phyloP scores from a whole-genome alignment of 1,140 invertebrate species.

The Phymorhynchus buccinoides region DNA sequence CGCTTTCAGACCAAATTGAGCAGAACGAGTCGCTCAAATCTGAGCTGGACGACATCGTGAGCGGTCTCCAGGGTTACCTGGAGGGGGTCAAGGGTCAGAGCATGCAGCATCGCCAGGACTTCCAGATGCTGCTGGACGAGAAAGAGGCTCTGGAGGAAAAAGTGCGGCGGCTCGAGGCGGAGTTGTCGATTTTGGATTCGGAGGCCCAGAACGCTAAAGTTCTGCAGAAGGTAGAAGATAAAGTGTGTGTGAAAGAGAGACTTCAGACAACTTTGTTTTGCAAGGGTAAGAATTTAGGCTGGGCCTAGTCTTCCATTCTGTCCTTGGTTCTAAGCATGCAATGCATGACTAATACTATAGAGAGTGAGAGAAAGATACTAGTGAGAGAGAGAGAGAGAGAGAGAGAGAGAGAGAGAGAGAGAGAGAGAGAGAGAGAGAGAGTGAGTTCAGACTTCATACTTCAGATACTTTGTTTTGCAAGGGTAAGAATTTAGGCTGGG shows the following conservation, averaged over 20 bases:
- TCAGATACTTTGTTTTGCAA: too few species aligned
- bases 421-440: too few species aligned
- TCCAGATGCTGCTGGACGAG: constrained; percentile 61
- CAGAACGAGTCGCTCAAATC: constrained; percentile 64
- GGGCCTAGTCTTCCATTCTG: too few species aligned
- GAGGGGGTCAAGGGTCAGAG: constrained; percentile 64
- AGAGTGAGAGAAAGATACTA: too few species aligned
- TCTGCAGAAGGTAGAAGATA: constrained; percentile 42
- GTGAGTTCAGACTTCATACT: too few species aligned
- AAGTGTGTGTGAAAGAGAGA: background rate
- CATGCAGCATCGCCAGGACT: constrained; percentile 59
- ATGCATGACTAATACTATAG: too few species aligned
- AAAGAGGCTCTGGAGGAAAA: constrained; percentile 59
- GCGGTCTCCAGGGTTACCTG: constrained; percentile 66
- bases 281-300: too few species aligned
- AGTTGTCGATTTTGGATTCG: constrained; percentile 53
- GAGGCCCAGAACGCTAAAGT: constrained; percentile 40
- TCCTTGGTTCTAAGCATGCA: too few species aligned
- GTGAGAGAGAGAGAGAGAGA: too few species aligned
- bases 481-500: too few species aligned
- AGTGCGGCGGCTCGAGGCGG: constrained; percentile 61
- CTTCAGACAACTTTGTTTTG: too few species aligned
- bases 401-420: too few species aligned
- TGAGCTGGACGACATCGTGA: constrained; percentile 68
- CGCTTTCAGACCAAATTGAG: constrained; percentile 59